Conservation (phyloP, 2,113 vertebrate species). For the Pelecanus crispus region DNA sequence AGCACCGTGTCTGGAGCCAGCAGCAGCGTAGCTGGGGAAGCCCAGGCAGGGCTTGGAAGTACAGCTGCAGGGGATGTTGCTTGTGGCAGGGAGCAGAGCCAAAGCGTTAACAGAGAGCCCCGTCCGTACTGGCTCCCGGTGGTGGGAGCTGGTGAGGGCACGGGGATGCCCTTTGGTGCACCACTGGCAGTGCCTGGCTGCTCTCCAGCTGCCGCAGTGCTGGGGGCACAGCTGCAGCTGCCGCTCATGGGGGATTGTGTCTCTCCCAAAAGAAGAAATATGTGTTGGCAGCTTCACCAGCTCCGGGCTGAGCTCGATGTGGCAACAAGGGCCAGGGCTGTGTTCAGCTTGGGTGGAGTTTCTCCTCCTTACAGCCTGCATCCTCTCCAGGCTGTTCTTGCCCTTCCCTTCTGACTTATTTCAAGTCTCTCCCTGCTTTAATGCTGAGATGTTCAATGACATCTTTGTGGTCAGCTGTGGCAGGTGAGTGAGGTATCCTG, state of each 20-base stretch:
- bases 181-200: neutral
- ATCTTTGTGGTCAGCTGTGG: neutral
- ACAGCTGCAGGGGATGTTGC: neutral
- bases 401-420: neutral
- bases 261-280: neutral
- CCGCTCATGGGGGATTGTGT: rapidly evolving
- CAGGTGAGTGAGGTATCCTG: neutral
- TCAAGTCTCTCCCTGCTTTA: neutral
- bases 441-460: neutral
- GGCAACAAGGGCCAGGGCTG: neutral
- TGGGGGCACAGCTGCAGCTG: rapidly evolving
- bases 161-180: neutral
- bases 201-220: neutral
- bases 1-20: neutral
- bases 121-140: rapidly evolving
- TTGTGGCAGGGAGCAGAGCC: neutral
- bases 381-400: neutral
- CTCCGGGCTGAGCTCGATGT: rapidly evolving
- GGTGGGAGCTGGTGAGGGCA: rapidly evolving
- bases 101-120: neutral
- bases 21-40: neutral
- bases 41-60: neutral
- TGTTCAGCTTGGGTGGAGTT: neutral
- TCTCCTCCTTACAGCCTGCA: neutral
- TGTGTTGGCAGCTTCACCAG: neutral